Evolutionary conservation across 2,888 invertebrate genomes (phyloP).

Genomic region (Sacculina carcini): DNA sequence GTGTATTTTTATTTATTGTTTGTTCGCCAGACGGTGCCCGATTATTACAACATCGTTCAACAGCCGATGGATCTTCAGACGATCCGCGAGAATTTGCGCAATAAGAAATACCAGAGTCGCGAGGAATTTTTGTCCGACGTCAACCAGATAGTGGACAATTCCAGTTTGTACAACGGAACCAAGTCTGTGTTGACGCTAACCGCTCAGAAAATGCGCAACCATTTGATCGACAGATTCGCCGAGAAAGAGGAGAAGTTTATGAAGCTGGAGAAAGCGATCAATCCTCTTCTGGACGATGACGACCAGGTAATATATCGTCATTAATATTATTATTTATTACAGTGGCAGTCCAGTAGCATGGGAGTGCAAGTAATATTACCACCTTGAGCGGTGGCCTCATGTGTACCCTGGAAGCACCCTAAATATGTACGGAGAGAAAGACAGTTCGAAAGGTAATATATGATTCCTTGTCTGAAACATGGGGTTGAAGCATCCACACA

Average conservation of each 20-base stretch:
- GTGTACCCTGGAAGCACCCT: no score
- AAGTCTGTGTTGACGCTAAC: conserved; percentile 60
- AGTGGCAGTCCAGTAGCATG: no score
- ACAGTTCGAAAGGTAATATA: no score
- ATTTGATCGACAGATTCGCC: conserved; percentile 57
- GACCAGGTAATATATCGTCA: conserved; percentile 38
- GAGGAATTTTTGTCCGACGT: conserved; percentile 87
- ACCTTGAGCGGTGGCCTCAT: no score
- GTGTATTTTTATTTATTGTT: neutral
- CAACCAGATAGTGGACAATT: conserved; percentile 86
- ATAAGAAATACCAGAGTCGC: conserved; percentile 76
- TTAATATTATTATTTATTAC: no score
- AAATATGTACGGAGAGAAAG: no score
- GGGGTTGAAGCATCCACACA: no score
- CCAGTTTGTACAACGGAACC: conserved; percentile 64
- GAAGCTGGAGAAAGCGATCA: conserved; percentile 89
- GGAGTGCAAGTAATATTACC: no score
- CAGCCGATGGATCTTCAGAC: conserved; percentile 93
- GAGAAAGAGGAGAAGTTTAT: conserved; percentile 87
- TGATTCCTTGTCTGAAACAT: no score
- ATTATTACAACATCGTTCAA: conserved; percentile 73
- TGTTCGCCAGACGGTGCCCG: conserved; percentile 42
- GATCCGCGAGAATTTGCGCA: conserved; percentile 63
- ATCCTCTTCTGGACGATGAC: conserved; percentile 86
- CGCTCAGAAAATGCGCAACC: conserved; percentile 62